Evolutionary conservation across 2,888 invertebrate species (phyloP).

Genomic region (Gonocerus acuteangulatus): DNA sequence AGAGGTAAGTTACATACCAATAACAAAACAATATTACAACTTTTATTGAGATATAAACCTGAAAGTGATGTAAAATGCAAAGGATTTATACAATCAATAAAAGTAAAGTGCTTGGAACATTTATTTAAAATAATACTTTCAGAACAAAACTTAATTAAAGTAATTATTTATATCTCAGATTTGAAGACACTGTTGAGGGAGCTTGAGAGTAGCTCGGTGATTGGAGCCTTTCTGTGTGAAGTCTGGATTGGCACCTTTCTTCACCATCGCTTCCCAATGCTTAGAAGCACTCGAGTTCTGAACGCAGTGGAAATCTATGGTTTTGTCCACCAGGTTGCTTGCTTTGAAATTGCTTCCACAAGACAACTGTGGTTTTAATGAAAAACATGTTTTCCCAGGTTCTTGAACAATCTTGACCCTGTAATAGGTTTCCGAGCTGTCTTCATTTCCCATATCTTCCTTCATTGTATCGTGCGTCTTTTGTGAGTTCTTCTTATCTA

Average conservation of each 20-base stretch:
- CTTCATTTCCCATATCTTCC: background rate
- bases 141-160: background rate
- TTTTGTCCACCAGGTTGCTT: slow-evolving; percentile 45
- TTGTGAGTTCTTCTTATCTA: background rate
- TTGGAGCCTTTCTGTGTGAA: slow-evolving; percentile 45
- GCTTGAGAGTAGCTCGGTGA: slow-evolving; percentile 42
- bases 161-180: background rate
- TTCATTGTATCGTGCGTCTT: background rate
- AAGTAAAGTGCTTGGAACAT: too few species aligned
- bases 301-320: slow-evolving; percentile 45
- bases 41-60: too few species aligned
- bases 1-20: too few species aligned
- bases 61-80: too few species aligned
- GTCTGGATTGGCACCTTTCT: slow-evolving; percentile 48
- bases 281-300: slow-evolving; percentile 44
- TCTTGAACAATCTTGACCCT: slow-evolving; percentile 43
- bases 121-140: too few species aligned
- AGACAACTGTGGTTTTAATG: slow-evolving; percentile 48
- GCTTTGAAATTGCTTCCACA: slow-evolving; percentile 51
- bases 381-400: slow-evolving; percentile 55
- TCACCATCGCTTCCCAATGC: slow-evolving; percentile 41
- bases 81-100: too few species aligned
- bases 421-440: slow-evolving; percentile 31
- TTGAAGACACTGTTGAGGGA: slow-evolving; percentile 45
- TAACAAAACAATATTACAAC: too few species aligned